Base-by-base conservation (phyloP, 2,797 vertebrate genomes). In the Danio choprae region DNA sequence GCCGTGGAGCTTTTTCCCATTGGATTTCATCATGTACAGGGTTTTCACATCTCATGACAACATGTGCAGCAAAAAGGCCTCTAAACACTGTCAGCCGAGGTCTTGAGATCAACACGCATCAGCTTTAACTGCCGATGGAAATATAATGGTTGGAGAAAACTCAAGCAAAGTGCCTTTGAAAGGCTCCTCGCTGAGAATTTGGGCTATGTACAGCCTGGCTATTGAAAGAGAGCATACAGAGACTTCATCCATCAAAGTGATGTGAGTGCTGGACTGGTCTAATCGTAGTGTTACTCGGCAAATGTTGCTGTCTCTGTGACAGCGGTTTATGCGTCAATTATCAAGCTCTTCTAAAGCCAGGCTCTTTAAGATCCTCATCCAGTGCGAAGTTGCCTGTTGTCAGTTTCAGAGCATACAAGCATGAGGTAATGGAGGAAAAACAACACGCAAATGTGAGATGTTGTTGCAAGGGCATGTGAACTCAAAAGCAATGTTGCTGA, bases 351-450 rank as follows among this genome's bases (percentile, higher is more conserved):
- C 63, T 82, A 85, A 85, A 83, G 71, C 80, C 78, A 76, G 78
- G 70, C 85, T 84, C 60, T 86, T 77, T 81, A 81, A 75, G 41
- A 84, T 80, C 70, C 38, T 68, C 56, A 56, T 76, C 59, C 80
- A 79, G 64, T 36, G 83, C 58, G 64, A 67, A 60, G 60, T 36
- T 46, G 79, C 84, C 79, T 87, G 69, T 83, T 81, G 81, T 86
- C 73, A 70, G 76, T 84, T 87, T 90, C 87, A 89, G 87, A 89
- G 87, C 18, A 20, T 72, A 64, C 40, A 81, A 82, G 84, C 81
- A 71, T 85, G 80, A 69, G 79, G 71, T 72, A 69, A 78, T 60
- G 65, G 65, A 74, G 8, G 41, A 36, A 46, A 41, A 65, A 74
- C 84, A 65, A 71, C 67, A 43, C 81, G 82, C 81, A 76, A 50